Evolutionary conservation across 2,113 vertebrate genomes (phyloP).

Genomic region (Heterotilapia buettikoferi): DNA sequence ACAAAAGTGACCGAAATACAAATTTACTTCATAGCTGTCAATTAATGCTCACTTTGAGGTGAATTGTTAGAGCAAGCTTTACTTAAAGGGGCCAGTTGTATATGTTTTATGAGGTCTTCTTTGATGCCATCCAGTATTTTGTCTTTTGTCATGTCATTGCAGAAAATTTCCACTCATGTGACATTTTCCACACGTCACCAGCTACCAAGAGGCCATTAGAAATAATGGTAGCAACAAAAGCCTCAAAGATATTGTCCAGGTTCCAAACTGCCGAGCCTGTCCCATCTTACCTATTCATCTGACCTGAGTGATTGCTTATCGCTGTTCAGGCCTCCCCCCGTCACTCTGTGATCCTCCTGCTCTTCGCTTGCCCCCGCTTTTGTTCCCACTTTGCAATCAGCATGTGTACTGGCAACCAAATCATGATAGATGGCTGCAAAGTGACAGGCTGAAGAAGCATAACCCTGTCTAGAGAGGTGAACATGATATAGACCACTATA

Average conservation of each 20-base stretch:
- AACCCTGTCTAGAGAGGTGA: background rate
- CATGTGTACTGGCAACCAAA: conserved; percentile 30
- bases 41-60: background rate
- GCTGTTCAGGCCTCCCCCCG: background rate
- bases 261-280: background rate
- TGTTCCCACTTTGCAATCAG: conserved; percentile 44
- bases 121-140: background rate
- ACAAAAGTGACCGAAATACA: background rate
- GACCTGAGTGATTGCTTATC: background rate
- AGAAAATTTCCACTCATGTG: background rate
- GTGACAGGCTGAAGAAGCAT: background rate
- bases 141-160: background rate
- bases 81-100: background rate
- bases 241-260: background rate
- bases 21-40: background rate
- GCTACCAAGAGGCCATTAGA: conserved; percentile 24
- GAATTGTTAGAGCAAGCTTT: background rate
- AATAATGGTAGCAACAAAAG: conserved; percentile 17
- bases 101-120: background rate
- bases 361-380: conserved; percentile 27
- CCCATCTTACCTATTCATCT: background rate
- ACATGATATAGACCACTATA: background rate
- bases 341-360: conserved; percentile 4
- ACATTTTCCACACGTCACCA: background rate
- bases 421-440: conserved; percentile 41